Percentiles rank a stretch among this genome's conserved stretches.
These are phyloP conservation scores for Eremophila alpestris DNA, from an alignment of 2,797 vertebrate genomes.

Conservation along the genomic window DNA sequence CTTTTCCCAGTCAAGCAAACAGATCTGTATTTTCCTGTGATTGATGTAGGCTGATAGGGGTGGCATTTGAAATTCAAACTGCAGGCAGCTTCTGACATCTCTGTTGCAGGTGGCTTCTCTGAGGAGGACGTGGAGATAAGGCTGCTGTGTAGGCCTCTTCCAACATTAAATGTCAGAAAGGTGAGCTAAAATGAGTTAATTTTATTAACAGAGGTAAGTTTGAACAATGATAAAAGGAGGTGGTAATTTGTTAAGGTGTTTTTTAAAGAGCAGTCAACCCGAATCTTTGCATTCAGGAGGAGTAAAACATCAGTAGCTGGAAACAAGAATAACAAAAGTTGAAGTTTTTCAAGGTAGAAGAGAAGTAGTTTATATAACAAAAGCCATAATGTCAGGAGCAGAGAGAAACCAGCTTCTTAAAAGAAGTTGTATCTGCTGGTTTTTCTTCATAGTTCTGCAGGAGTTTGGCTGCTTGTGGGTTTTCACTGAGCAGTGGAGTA, in stretches of 20 bases:
- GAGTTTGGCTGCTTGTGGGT: background rate
- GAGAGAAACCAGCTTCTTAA: background rate
- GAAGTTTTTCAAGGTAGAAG: background rate
- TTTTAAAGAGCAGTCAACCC: background rate
- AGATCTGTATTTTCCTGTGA: background rate
- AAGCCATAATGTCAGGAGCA: background rate
- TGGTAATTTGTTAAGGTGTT: background rate
- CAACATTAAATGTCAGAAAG: background rate
- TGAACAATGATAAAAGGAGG: background rate
- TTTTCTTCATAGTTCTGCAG: background rate
- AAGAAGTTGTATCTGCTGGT: background rate
- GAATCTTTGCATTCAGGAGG: background rate
- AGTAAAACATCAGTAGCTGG: background rate
- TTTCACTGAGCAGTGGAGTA: background rate
- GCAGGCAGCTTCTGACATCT: slow-evolving; percentile 6
- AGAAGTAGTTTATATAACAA: background rate
- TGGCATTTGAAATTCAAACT: slow-evolving; percentile 23
- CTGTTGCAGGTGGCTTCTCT: background rate
- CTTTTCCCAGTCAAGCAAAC: background rate
- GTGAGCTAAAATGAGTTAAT: background rate
- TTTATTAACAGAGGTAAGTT: background rate
- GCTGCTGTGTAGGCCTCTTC: background rate
- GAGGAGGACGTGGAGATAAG: background rate
- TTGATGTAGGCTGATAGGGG: background rate
- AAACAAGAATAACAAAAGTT: background rate